Percentiles rank a stretch among this genome's conserved stretches.
phyloP scores from a whole-genome alignment of 2,113 vertebrate species.

The Tyrannus savana region DNA sequence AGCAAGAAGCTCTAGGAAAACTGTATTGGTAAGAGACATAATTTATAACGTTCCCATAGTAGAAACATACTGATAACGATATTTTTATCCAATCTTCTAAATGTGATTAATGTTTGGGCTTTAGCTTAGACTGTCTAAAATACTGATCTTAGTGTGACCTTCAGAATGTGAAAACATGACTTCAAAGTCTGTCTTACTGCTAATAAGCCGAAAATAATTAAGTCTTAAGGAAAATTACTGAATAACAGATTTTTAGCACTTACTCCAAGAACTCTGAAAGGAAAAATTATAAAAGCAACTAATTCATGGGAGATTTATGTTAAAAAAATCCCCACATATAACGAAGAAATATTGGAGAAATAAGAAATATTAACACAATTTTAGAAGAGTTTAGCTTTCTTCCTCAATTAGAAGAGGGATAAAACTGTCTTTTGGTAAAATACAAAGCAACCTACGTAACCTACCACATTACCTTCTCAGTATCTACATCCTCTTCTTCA shows the following conservation, averaged over 20 bases:
- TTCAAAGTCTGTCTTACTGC: neutral
- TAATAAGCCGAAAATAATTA: neutral
- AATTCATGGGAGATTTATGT: neutral
- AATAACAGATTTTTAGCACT: neutral
- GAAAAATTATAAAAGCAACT: neutral
- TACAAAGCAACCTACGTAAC: neutral
- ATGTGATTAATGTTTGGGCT: neutral
- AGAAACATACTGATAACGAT: neutral
- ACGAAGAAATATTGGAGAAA: neutral
- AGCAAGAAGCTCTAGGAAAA: neutral
- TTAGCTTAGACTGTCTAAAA: neutral
- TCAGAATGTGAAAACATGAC: neutral
- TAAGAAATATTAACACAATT: neutral
- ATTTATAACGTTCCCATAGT: neutral
- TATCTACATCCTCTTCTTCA: conserved; percentile 81
- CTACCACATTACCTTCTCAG: conserved; percentile 83
- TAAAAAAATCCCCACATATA: neutral
- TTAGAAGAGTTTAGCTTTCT: neutral
- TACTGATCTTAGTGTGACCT: neutral
- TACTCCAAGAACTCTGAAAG: neutral
- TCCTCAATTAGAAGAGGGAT: neutral
- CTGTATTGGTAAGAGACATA: neutral
- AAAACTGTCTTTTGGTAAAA: neutral
- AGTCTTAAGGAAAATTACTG: neutral
- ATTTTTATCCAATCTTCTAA: neutral